Evolutionary conservation across 2,888 invertebrate species (phyloP).

Genomic region (Platycheirus albimanus): DNA sequence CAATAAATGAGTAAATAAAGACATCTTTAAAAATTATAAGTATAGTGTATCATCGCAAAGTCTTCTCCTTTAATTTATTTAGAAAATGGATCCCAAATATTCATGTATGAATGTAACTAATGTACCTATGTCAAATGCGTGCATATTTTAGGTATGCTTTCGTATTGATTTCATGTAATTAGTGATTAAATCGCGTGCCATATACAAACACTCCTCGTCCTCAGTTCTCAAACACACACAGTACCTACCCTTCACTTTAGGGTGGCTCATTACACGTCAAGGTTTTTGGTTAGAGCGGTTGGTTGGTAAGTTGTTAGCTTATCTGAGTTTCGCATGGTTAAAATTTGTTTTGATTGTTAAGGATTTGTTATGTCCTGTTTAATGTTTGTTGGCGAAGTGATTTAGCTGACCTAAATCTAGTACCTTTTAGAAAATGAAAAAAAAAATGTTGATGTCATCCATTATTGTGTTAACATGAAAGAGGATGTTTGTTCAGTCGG

Average conservation of each 20-base stretch:
- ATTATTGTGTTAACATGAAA: constrained; percentile 52
- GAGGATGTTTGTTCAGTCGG: constrained; percentile 28
- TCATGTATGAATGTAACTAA: too few relatives aligned
- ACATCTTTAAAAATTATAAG: too few relatives aligned
- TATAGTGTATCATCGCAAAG: too few relatives aligned
- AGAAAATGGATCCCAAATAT: too few relatives aligned
- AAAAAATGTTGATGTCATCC: constrained; percentile 33
- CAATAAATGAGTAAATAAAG: too few relatives aligned
- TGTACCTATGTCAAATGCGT: constrained; percentile 19
- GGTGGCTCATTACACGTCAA: constrained; percentile 49
- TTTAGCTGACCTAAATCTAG: constrained; percentile 54
- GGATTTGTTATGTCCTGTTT: constrained; percentile 45
- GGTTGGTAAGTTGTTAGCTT: constrained; percentile 17
- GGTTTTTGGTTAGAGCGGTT: constrained; percentile 19
- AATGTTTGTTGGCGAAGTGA: constrained; percentile 28
- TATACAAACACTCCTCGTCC: constrained; percentile 44
- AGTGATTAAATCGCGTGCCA: constrained; percentile 70
- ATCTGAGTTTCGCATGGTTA: constrained; percentile 35
- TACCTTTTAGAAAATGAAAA: constrained; percentile 34
- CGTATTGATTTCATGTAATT: constrained; percentile 73
- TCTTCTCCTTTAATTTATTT: too few relatives aligned
- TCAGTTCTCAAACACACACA: too few relatives aligned
- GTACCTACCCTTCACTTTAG: not conserved
- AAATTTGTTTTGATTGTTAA: constrained; percentile 43
- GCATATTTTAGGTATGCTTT: not conserved